These are phyloP conservation scores for Tetragnatha versicolor DNA, from an alignment of 1,140 invertebrate genomes.

Conservation along the genomic window DNA sequence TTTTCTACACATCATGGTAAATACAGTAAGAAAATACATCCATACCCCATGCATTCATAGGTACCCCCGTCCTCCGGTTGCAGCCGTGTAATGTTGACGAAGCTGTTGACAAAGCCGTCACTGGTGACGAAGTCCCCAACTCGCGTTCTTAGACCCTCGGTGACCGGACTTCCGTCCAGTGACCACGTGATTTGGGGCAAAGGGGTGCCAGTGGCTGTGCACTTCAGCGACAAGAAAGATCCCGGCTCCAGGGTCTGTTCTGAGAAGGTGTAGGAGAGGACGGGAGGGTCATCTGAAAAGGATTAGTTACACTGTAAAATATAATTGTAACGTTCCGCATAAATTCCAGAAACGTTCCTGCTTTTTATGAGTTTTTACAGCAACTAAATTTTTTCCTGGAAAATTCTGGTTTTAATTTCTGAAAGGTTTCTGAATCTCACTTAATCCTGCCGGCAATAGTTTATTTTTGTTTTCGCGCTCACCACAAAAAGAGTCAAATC, in stretches of 20 bases:
- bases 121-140: conserved; percentile 60
- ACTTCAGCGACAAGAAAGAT: conserved; percentile 83
- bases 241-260: conserved; percentile 77
- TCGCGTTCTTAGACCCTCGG: conserved; percentile 59
- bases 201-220: conserved; percentile 82
- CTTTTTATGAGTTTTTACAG: too few relatives aligned
- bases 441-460: too few relatives aligned
- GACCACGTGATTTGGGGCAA: conserved; percentile 70
- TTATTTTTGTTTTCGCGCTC: too few relatives aligned
- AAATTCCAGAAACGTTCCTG: too few relatives aligned
- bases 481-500: too few relatives aligned
- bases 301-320: too few relatives aligned
- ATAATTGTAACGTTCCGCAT: too few relatives aligned
- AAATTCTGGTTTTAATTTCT: too few relatives aligned
- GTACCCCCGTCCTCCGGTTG: conserved; percentile 64
- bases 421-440: too few relatives aligned
- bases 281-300: conserved; percentile 60
- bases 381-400: too few relatives aligned
- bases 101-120: conserved; percentile 62
- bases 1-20: too few relatives aligned
- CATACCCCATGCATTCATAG: conserved; percentile 69
- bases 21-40: too few relatives aligned
- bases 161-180: conserved; percentile 64
- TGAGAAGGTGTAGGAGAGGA: conserved; percentile 58
- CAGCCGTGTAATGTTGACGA: conserved; percentile 65